phyloP scores from a whole-genome alignment of 2,888 invertebrate species.

The Lycaena phlaeas region DNA sequence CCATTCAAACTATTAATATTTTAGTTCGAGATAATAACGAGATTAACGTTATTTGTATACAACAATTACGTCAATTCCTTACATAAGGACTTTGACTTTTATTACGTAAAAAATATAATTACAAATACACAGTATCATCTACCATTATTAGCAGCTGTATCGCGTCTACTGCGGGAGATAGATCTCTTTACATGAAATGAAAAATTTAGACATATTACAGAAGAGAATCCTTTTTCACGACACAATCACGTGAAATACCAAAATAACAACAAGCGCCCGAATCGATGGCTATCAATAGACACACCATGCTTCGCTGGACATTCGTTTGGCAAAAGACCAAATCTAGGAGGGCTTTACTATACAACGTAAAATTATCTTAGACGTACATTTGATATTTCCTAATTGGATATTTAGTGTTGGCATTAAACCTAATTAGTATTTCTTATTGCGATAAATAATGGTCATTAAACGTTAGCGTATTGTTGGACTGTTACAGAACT shows the following conservation, averaged over 20 bases:
- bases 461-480: slow-evolving; percentile 1
- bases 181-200: too few species aligned
- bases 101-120: neutral
- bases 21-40: slow-evolving; percentile 1
- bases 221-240: too few species aligned
- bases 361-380: slow-evolving; percentile 28
- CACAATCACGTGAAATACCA: neutral
- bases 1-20: neutral
- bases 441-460: neutral
- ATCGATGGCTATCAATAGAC: slow-evolving; percentile 28
- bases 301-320: slow-evolving; percentile 1
- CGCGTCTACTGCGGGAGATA: too few species aligned
- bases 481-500: neutral
- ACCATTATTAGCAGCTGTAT: neutral
- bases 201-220: too few species aligned
- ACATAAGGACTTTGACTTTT: neutral
- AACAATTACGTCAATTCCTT: neutral
- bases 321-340: slow-evolving; percentile 42
- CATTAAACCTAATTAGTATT: slow-evolving; percentile 25
- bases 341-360: slow-evolving; percentile 30
- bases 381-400: slow-evolving; percentile 35
- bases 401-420: slow-evolving; percentile 34
- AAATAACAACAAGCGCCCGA: neutral
- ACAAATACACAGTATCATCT: too few species aligned
- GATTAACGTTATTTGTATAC: neutral